Percentiles rank a stretch among this genome's conserved stretches.
Evolutionary conservation across 2,888 invertebrate genomes (phyloP).

Genomic region (Endotricha flammealis): DNA sequence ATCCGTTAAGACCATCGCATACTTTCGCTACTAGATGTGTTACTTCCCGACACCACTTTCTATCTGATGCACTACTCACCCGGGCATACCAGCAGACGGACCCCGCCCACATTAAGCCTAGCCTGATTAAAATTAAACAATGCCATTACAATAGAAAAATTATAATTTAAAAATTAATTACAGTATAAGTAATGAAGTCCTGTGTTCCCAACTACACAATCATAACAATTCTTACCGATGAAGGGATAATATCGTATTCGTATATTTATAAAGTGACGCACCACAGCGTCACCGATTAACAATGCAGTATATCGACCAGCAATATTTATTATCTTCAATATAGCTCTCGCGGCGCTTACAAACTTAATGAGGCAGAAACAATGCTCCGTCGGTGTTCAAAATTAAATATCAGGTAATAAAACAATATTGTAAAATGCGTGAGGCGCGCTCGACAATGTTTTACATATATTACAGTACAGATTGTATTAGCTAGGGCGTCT

Average conservation of each 20-base stretch:
- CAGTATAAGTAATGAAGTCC: slow-evolving; percentile 63
- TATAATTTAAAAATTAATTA: slow-evolving; percentile 79
- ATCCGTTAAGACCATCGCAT: too few relatives aligned
- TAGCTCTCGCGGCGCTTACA: slow-evolving; percentile 30
- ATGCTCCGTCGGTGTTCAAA: slow-evolving; percentile 31
- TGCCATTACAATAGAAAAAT: slow-evolving; percentile 71
- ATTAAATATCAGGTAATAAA: slow-evolving; percentile 38
- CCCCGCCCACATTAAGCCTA: slow-evolving; percentile 23
- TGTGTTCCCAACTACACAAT: slow-evolving; percentile 40
- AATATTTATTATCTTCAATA: slow-evolving; percentile 41
- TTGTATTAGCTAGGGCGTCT: slow-evolving; percentile 79
- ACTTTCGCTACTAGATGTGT: too few relatives aligned
- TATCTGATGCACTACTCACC: too few relatives aligned
- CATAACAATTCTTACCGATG: slow-evolving; percentile 35
- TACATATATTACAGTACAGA: slow-evolving; percentile 71
- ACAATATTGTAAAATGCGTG: slow-evolving; percentile 47
- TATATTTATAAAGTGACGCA: slow-evolving; percentile 26
- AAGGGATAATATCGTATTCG: slow-evolving; percentile 27
- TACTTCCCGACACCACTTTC: background rate
- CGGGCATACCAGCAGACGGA: background rate
- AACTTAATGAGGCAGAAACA: slow-evolving; percentile 46
- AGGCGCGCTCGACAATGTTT: slow-evolving; percentile 56
- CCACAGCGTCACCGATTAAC: slow-evolving; percentile 43
- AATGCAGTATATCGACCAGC: slow-evolving; percentile 49
- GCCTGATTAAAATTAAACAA: slow-evolving; percentile 40